phyloP scores from a whole-genome alignment of 2,888 invertebrate genomes.

The Antheraea yamamai region DNA sequence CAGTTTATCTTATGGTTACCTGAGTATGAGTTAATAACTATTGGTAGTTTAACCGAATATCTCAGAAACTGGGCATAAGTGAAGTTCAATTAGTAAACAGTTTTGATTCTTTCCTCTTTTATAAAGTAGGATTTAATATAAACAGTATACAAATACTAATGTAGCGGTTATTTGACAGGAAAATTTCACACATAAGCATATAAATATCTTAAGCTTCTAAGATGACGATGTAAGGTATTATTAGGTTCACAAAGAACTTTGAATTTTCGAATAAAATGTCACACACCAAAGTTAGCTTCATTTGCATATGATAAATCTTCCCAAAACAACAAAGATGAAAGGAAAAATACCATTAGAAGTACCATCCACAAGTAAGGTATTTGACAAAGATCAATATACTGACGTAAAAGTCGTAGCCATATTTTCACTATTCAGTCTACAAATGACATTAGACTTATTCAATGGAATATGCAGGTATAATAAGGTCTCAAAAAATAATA shows the following conservation, averaged over 20 bases:
- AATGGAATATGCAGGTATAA: neutral
- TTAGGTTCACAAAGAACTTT: neutral
- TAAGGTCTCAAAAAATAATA: too few species aligned
- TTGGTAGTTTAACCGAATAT: too few species aligned
- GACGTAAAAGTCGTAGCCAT: neutral
- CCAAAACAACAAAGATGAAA: neutral
- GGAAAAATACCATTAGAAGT: neutral
- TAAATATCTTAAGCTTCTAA: neutral
- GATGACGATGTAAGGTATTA: neutral
- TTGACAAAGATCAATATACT: neutral
- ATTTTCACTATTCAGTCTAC: neutral
- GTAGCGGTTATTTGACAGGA: too few species aligned
- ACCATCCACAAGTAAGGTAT: neutral
- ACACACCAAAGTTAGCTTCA: neutral
- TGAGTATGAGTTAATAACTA: too few species aligned
- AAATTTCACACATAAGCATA: neutral
- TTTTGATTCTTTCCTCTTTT: too few species aligned
- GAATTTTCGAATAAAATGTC: neutral
- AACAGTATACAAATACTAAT: too few species aligned
- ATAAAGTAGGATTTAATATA: too few species aligned
- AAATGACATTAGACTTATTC: neutral
- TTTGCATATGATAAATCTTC: neutral
- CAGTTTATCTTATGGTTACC: too few species aligned
- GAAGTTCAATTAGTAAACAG: too few species aligned
- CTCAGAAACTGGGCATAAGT: too few species aligned